These are phyloP conservation scores for Enteromius thamalakanensis DNA, from an alignment of 2,797 vertebrate species.

Conservation along the genomic window DNA sequence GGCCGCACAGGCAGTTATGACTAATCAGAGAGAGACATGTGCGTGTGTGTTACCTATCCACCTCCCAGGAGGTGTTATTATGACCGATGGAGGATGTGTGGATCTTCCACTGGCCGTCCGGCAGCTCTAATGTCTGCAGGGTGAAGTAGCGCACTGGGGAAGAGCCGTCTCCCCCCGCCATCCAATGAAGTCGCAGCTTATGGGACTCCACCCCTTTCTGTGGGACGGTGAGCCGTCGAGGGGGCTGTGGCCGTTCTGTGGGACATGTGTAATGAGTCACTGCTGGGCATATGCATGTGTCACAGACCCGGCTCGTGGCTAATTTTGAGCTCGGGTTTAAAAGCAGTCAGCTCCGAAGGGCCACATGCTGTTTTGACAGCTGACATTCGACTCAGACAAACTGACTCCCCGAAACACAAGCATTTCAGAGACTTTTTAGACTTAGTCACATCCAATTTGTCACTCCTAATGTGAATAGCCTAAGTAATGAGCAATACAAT, in stretches of 20 bases:
- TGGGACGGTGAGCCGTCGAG: constrained; percentile 81
- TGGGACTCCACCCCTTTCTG: constrained; percentile 86
- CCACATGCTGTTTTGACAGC: constrained; percentile 17
- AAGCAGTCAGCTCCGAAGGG: background rate
- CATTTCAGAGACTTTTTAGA: background rate
- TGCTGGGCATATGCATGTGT: constrained; percentile 27
- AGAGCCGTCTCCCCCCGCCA: constrained; percentile 85
- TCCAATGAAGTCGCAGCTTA: constrained; percentile 84
- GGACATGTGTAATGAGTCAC: constrained; percentile 36
- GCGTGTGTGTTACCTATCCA: constrained; percentile 80
- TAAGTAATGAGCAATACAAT: background rate
- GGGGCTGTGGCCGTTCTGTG: constrained; percentile 88
- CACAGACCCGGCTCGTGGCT: background rate
- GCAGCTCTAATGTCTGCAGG: constrained; percentile 86
- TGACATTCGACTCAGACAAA: background rate
- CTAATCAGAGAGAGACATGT: constrained; percentile 41
- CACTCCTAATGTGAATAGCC: constrained; percentile 3
- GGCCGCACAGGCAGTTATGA: constrained; percentile 38
- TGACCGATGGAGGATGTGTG: constrained; percentile 87
- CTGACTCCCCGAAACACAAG: background rate
- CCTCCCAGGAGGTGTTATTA: constrained; percentile 80
- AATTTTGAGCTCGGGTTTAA: constrained; percentile 3
- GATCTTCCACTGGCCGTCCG: constrained; percentile 81
- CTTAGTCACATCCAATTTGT: background rate
- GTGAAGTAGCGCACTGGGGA: constrained; percentile 93